Conservation (phyloP, 1,140 invertebrate genomes). For the Rhopalosiphum padi region DNA sequence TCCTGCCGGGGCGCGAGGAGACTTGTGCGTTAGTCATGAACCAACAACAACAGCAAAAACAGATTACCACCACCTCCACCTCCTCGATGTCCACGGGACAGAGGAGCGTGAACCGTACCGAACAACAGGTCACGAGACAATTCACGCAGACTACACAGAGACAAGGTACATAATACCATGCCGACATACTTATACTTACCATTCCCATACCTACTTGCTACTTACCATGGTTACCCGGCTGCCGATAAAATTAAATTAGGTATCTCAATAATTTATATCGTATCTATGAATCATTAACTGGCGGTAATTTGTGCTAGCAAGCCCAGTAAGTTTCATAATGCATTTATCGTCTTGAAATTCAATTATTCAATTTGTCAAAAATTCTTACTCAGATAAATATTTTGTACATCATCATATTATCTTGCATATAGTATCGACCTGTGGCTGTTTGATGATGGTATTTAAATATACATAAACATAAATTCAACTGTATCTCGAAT, state of each 20-base stretch:
- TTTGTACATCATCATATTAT: background rate
- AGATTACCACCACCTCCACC: conserved; percentile 3
- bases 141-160: conserved; percentile 47
- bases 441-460: background rate
- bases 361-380: background rate
- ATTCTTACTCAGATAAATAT: background rate
- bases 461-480: background rate
- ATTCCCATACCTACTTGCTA: background rate
- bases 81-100: background rate
- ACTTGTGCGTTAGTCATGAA: conserved; percentile 25
- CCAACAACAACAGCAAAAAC: conserved; percentile 21
- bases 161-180: conserved; percentile 28
- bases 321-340: background rate
- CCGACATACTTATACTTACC: background rate
- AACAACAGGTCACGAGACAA: conserved; percentile 56
- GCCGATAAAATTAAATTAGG: background rate
- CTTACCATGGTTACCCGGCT: background rate
- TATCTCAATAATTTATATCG: background rate
- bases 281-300: background rate
- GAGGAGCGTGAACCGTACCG: conserved; percentile 24
- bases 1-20: background rate
- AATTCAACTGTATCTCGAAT: background rate
- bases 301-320: background rate
- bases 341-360: background rate
- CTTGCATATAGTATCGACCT: background rate